Percentiles rank a stretch among this genome's conserved stretches.
phyloP scores from a whole-genome alignment of 2,797 vertebrate genomes.

The Thamnophis elegans region DNA sequence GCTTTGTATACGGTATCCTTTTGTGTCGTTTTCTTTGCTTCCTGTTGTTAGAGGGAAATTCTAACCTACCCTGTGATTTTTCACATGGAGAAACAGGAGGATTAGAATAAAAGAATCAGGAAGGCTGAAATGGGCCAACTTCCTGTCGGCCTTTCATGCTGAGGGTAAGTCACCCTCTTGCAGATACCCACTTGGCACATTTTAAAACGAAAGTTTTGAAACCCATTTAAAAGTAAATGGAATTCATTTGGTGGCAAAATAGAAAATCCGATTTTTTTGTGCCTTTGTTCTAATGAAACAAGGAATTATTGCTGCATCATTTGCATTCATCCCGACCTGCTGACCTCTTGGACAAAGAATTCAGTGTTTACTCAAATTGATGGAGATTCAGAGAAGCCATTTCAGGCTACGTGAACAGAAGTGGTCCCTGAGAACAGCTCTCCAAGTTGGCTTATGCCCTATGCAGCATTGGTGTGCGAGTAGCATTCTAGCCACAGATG shows the following conservation, averaged over 20 bases:
- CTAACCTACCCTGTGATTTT: constrained; percentile 53
- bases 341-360: constrained; percentile 28
- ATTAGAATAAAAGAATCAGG: constrained; percentile 57
- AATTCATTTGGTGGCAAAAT: constrained; percentile 33
- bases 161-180: constrained; percentile 57
- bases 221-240: constrained; percentile 52
- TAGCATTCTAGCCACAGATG: constrained; percentile 2
- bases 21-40: constrained; percentile 31
- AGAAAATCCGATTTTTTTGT: constrained; percentile 41
- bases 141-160: constrained; percentile 60
- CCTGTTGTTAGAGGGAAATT: constrained; percentile 57
- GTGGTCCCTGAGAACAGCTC: background rate
- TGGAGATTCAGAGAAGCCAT: background rate
- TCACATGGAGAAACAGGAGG: constrained; percentile 57
- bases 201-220: constrained; percentile 56
- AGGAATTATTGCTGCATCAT: constrained; percentile 43
- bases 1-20: constrained; percentile 42
- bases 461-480: constrained; percentile 20
- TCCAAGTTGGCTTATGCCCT: constrained; percentile 31
- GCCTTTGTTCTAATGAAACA: constrained; percentile 55
- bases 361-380: background rate
- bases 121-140: constrained; percentile 57
- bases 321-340: constrained; percentile 45
- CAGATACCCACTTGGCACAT: constrained; percentile 41
- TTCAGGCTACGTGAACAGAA: background rate